phyloP scores from a whole-genome alignment of 2,113 vertebrate species.

The Ailuropoda melanoleuca region DNA sequence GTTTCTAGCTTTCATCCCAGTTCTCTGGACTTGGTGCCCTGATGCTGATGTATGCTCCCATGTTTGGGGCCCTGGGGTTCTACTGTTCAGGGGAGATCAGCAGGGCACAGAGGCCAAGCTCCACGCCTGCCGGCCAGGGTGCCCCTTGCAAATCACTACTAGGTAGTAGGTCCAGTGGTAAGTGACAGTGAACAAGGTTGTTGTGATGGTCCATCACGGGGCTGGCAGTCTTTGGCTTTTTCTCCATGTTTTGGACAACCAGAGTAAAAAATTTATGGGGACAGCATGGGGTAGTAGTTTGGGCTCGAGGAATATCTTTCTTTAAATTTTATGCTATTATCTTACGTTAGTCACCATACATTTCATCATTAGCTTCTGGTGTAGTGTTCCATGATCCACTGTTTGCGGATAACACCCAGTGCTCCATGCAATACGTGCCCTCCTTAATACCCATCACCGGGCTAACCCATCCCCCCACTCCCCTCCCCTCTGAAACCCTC shows the following conservation, averaged over 20 bases:
- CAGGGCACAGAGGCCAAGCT: background rate
- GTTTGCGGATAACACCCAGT: no score
- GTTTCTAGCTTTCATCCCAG: background rate
- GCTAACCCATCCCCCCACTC: no score
- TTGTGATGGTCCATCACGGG: background rate
- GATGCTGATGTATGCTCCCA: background rate
- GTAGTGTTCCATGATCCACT: no score
- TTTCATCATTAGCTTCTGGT: no score
- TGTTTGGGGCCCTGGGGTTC: background rate
- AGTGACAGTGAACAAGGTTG: background rate
- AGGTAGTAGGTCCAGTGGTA: background rate
- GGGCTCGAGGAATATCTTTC: background rate
- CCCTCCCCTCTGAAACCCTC: no score
- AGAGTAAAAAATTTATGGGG: background rate
- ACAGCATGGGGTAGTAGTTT: background rate
- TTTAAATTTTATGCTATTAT: no score
- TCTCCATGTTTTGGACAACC: background rate
- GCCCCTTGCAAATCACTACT: background rate
- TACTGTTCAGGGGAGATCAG: background rate
- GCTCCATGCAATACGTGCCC: no score
- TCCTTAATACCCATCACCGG: no score
- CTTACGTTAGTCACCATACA: no score
- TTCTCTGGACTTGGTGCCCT: background rate
- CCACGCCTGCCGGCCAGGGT: background rate
- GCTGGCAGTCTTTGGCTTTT: background rate